phyloP scores from a whole-genome alignment of 2,797 vertebrate genomes.

The Carcharodon carcharias region DNA sequence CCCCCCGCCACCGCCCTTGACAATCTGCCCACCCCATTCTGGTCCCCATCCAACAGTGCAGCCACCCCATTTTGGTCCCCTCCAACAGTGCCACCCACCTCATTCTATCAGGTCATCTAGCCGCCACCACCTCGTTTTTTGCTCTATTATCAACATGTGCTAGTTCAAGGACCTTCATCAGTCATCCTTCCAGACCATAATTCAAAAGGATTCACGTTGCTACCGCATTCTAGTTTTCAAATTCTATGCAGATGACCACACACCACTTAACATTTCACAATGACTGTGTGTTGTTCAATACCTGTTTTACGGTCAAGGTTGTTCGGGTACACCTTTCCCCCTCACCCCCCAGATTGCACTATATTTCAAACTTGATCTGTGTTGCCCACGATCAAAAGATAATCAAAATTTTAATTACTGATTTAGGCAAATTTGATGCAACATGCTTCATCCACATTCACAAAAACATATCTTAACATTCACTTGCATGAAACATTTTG shows the following conservation, averaged over 20 bases:
- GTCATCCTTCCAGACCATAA: not conserved
- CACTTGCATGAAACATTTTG: not conserved
- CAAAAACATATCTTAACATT: not conserved
- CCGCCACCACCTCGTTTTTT: not conserved
- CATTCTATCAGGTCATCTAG: not conserved
- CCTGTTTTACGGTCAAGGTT: not conserved
- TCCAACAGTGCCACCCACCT: not conserved
- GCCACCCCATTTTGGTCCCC: too few species aligned
- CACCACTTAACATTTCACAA: not conserved
- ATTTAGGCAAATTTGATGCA: not conserved
- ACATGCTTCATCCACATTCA: not conserved
- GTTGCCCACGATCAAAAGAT: not conserved
- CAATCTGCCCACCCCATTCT: not conserved
- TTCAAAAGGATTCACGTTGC: not conserved
- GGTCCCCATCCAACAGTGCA: too few species aligned
- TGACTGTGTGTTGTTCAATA: not conserved
- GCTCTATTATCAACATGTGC: too few species aligned
- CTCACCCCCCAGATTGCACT: not conserved
- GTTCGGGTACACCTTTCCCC: not conserved
- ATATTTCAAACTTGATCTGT: not conserved
- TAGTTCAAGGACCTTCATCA: not conserved
- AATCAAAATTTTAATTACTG: not conserved
- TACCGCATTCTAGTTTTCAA: not conserved
- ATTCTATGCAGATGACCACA: not conserved
- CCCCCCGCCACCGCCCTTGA: too few species aligned